These are phyloP conservation scores for Acrossocheilus wenchowensis DNA, from an alignment of 2,797 vertebrate species.

Conservation along the genomic window DNA sequence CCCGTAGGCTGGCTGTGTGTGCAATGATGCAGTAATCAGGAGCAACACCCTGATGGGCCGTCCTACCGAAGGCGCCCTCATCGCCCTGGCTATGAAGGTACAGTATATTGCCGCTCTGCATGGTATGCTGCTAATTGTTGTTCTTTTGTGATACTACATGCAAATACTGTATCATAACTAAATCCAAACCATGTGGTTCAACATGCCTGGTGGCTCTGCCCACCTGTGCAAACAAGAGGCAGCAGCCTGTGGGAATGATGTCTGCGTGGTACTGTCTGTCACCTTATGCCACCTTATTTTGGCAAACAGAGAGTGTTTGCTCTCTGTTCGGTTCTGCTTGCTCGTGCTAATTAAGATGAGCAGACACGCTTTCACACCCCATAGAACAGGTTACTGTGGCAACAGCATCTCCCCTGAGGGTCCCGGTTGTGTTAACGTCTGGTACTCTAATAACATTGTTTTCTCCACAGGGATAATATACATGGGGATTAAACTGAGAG, in stretches of 20 bases:
- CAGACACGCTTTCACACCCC: constrained; percentile 15
- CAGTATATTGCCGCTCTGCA: background rate
- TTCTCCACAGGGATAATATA: background rate
- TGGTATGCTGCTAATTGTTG: background rate
- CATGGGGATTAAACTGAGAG: constrained; percentile 6
- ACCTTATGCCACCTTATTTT: constrained; percentile 18
- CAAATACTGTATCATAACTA: background rate
- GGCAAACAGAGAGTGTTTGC: constrained; percentile 7
- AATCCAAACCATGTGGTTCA: background rate
- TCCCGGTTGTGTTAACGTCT: constrained; percentile 15
- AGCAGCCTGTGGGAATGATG: background rate
- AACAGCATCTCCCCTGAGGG: constrained; percentile 30
- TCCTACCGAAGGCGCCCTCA: constrained; percentile 90
- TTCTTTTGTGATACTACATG: background rate
- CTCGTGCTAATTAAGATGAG: constrained; percentile 22
- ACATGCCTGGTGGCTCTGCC: background rate
- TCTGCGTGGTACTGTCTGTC: background rate
- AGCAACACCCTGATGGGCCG: constrained; percentile 90
- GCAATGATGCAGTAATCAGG: constrained; percentile 94
- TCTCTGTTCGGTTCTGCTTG: background rate
- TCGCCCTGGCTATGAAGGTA: constrained; percentile 81
- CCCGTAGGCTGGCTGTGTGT: constrained; percentile 88
- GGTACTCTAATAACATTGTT: constrained; percentile 29
- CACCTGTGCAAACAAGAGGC: background rate
- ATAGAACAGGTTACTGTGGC: constrained; percentile 29